phyloP scores from a whole-genome alignment of 2,888 invertebrate species.

The Platynereis dumerilii region DNA sequence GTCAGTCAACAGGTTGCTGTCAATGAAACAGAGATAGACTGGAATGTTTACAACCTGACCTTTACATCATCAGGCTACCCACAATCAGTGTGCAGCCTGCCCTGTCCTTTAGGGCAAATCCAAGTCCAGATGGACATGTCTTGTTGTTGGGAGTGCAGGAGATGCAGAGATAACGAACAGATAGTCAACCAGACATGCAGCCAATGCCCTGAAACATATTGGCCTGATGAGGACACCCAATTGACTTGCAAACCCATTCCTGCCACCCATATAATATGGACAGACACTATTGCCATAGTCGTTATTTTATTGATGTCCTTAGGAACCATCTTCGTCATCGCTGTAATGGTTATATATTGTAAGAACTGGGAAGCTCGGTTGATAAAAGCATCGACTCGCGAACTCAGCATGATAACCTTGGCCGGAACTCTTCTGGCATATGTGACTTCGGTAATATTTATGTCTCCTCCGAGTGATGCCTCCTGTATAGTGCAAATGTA shows the following conservation, averaged over 20 bases:
- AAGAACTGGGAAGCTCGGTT: slow-evolving; percentile 1
- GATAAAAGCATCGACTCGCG: not conserved
- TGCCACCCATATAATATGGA: slow-evolving; percentile 23
- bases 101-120: not conserved
- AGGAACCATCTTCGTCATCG: not conserved
- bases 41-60: slow-evolving; percentile 4
- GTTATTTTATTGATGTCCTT: not conserved
- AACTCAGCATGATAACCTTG: not conserved
- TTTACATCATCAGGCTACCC: not conserved
- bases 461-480: too few relatives aligned
- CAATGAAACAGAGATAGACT: not conserved
- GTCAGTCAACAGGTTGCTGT: not conserved
- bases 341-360: not conserved
- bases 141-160: slow-evolving; percentile 36
- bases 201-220: slow-evolving; percentile 27
- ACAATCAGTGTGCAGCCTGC: not conserved
- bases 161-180: slow-evolving; percentile 35
- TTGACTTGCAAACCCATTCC: slow-evolving; percentile 20
- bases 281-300: slow-evolving; percentile 7
- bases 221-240: slow-evolving; percentile 30
- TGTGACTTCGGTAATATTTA: not conserved
- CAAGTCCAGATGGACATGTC: slow-evolving; percentile 11
- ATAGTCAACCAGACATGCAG: slow-evolving; percentile 29
- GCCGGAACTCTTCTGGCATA: not conserved
- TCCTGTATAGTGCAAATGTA: too few relatives aligned